Evolutionary conservation across 2,797 vertebrate genomes (phyloP).

Genomic region (Sebastes variabilis): DNA sequence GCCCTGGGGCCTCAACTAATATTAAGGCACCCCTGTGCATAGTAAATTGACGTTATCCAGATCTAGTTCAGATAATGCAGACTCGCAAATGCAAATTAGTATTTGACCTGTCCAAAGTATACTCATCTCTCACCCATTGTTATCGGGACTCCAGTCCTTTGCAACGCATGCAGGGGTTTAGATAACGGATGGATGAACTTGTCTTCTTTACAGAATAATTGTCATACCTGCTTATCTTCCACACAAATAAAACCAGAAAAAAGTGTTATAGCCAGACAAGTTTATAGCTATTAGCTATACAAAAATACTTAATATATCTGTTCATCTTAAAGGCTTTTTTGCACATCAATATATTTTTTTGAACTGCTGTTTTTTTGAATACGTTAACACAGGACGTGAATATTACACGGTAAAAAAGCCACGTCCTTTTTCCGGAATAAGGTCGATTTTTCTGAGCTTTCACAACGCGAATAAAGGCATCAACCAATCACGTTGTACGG

Average conservation of each 20-base stretch:
- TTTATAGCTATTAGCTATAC: no score
- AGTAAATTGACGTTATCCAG: neutral
- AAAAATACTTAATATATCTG: no score
- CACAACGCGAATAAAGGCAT: neutral
- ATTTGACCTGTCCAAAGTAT: neutral
- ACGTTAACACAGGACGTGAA: neutral
- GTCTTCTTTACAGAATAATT: neutral
- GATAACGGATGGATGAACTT: neutral
- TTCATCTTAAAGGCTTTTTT: no score
- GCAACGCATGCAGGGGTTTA: no score
- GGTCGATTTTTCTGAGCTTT: rapidly evolving
- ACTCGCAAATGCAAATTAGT: neutral
- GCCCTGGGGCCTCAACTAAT: no score
- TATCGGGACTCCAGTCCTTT: no score
- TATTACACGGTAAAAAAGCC: neutral
- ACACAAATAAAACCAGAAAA: neutral
- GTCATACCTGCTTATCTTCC: neutral
- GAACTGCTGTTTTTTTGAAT: neutral
- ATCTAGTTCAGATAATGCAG: neutral
- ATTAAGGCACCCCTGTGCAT: no score
- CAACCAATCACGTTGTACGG: no score
- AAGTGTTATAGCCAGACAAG: no score
- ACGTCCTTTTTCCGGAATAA: rapidly evolving
- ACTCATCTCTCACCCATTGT: no score
- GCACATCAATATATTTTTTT: no score